Evolutionary conservation across 2,113 vertebrate species (phyloP), one percentile per base, ranked within the genome.

Genomic region (Bambusicola thoracicus): DNA sequence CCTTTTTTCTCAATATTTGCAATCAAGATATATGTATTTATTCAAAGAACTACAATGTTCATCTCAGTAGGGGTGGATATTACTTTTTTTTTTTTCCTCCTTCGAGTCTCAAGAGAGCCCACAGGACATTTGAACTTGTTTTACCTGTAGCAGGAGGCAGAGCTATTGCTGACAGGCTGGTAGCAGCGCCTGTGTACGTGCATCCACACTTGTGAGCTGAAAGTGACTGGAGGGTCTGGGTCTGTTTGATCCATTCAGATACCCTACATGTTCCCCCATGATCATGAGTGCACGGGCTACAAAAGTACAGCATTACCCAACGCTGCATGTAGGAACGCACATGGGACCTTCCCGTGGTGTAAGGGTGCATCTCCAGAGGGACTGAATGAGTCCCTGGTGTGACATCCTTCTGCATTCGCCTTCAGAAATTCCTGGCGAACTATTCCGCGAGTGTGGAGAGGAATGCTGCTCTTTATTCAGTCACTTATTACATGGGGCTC

Each of bases 401-500:
- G 79, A 95, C 69, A 88, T 90, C 73, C 80, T 82, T 43, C 44
- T 49, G 73, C 73, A 43, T 79, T 75, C 84, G 67, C 92, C 91
- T 79, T 86, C 49, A 92, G 79, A 97, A 95, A 93, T 95, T 96
- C 92, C 93, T 93, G 92, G 94, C 68, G 92, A 97, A 97, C 89
- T 95, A 62, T 91, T 97, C 89, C 93, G 96, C 85, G 94, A 97
- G 92, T 74, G 43, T 72, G 81, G 95, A 92, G 91, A 94, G 81
- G 69, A 93, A 87, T 73, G 74, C 93, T 82, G 70, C 92, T 96
- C 93, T 96, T 96, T 97, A 81, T 95, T 90, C 89, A 95, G 96
- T 96, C 96, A 91, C 97, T 97, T 97, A 97, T 95, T 97, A 91
- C 97, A 51, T 41, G 44, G 92, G 55, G 88, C 94, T 95, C 56